These are phyloP conservation scores for Drosophila nasuta DNA, from an alignment of 1,140 invertebrate genomes.

Conservation along the genomic window DNA sequence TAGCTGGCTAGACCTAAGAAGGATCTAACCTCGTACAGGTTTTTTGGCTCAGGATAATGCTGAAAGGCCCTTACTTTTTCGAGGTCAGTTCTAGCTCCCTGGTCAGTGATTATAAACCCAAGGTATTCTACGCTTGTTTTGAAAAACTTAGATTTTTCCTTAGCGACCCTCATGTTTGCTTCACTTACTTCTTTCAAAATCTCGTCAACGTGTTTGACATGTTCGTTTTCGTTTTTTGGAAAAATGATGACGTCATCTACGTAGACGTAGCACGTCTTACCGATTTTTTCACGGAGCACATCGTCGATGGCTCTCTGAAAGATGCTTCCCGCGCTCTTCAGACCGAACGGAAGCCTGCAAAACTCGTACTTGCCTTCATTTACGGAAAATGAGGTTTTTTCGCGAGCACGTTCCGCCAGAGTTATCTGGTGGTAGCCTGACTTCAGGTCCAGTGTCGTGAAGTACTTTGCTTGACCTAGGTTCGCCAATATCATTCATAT, in stretches of 20 bases:
- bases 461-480: background rate
- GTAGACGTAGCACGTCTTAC: conserved; percentile 1
- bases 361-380: conserved; percentile 75
- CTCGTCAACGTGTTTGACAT: background rate
- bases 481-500: background rate
- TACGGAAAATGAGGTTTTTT: conserved; percentile 85
- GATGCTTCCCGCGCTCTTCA: conserved; percentile 47
- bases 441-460: background rate
- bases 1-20: background rate
- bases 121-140: no score
- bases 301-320: conserved; percentile 81
- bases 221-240: background rate
- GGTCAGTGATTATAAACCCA: background rate
- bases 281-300: conserved; percentile 36
- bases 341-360: conserved; percentile 84
- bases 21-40: background rate
- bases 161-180: no score
- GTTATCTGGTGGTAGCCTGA: conserved; percentile 2
- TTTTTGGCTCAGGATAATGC: background rate
- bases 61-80: background rate
- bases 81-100: background rate
- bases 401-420: conserved; percentile 52
- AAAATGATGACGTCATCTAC: no score
- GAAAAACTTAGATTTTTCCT: no score
- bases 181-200: background rate